These are phyloP conservation scores for Noturus placidus DNA, from an alignment of 2,113 vertebrate genomes.

Conservation along the genomic window DNA sequence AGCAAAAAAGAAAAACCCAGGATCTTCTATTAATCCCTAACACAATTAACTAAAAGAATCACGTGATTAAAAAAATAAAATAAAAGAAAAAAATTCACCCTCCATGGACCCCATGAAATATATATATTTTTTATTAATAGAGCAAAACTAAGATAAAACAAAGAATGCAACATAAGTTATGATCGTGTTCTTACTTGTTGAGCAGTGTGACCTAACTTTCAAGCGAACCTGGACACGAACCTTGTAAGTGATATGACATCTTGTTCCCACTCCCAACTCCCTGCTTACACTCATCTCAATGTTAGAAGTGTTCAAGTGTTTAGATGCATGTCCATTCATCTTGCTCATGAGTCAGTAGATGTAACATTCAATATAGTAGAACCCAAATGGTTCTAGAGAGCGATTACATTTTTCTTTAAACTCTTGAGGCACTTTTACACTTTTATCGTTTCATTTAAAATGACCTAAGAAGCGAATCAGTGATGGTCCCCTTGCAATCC, in stretches of 20 bases:
- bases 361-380: conserved; percentile 8
- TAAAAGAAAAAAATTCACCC: not conserved
- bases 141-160: not conserved
- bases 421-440: conserved; percentile 51
- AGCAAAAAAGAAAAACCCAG: not conserved
- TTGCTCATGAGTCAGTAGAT: conserved; percentile 21
- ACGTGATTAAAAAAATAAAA: not conserved
- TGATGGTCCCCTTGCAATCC: conserved; percentile 42
- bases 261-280: not conserved
- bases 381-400: conserved; percentile 1
- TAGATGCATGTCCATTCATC: conserved; percentile 23
- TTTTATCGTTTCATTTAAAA: conserved; percentile 32
- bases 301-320: conserved; percentile 16
- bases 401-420: conserved; percentile 6
- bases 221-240: not conserved
- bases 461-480: conserved; percentile 41
- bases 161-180: not conserved
- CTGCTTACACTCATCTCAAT: conserved; percentile 4
- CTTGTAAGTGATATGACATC: not conserved
- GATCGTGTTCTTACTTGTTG: conserved; percentile 14
- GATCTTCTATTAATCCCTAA: not conserved
- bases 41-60: not conserved
- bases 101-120: not conserved
- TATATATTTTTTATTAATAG: not conserved
- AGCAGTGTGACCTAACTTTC: not conserved